These are phyloP conservation scores for Latheticus oryzae DNA, from an alignment of 2,888 invertebrate species.

Conservation along the genomic window DNA sequence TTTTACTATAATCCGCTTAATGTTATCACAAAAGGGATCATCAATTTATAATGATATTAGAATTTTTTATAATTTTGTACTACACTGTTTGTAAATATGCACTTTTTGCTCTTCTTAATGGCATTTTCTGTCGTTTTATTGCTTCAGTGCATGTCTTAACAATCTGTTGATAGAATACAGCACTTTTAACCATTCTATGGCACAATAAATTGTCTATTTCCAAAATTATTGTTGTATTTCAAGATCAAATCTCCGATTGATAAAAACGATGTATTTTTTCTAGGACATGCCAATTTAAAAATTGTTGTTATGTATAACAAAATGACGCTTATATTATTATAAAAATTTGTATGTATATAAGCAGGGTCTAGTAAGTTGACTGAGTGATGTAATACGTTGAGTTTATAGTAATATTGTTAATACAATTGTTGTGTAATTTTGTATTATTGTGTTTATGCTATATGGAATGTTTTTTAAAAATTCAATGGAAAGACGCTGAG, in stretches of 20 bases:
- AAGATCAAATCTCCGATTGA: too few relatives aligned
- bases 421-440: conserved; percentile 53
- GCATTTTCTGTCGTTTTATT: conserved; percentile 12
- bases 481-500: conserved; percentile 56
- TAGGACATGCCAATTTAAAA: conserved; percentile 37
- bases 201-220: conserved; percentile 23
- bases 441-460: conserved; percentile 52
- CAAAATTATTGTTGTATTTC: conserved; percentile 27
- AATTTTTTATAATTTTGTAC: conserved; percentile 28
- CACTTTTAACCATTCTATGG: conserved; percentile 24
- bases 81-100: conserved; percentile 14
- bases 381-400: conserved; percentile 40
- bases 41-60: conserved; percentile 12
- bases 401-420: conserved; percentile 43
- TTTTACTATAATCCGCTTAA: too few relatives aligned
- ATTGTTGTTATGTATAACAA: conserved; percentile 36
- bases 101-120: conserved; percentile 2
- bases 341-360: conserved; percentile 42
- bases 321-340: conserved; percentile 39
- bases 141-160: conserved; percentile 17
- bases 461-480: conserved; percentile 50
- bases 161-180: conserved; percentile 7
- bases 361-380: conserved; percentile 43
- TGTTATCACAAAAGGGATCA: conserved; percentile 22
- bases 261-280: conserved; percentile 25